Evolutionary conservation across 2,113 vertebrate genomes (phyloP), one percentile per base, ranked within the genome.

Genomic region (Plestiodon gilberti): DNA sequence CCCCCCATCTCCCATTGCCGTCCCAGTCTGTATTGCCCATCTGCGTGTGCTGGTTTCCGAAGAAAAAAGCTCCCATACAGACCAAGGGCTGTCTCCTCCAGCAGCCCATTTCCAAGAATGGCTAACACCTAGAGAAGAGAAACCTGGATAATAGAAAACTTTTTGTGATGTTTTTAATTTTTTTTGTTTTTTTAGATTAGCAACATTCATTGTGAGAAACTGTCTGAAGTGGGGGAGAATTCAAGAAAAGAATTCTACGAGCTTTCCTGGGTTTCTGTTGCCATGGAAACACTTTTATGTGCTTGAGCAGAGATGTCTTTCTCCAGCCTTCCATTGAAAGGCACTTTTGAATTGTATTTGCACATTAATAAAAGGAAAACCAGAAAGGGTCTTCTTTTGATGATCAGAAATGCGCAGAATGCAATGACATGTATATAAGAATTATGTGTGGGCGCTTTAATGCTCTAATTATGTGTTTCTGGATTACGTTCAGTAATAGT

Each of bases 281-380:
- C 90, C 78, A 91, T 89, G 90, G 90, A 94, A 89, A 89, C 67
- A 85, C 43, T 55, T 82, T 87, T 23, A 14, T 1, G 2, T 5
- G 90, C 82, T 84, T 75, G 28, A 30, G 33, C 23, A 78, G 57
- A 69, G 5, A 10, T 0, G 0, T 20, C n/a, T 40, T 62, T 33
- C 23, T 10, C 57, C 80, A 69, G 43, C 40, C 69, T 86, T 62
- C 43, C 84, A 87, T 86, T 82, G 67, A 89, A 85, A 38, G 48
- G 25, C 69, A 78, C 18, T 1, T 77, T 65, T 28, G 0, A 55
- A 4, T 40, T 75, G 40, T 64, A 18, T 25, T 3, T 0, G 40
- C 0, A 2, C 0, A 1, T 52, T 89, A 78, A 62, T 75, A 61
- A 73, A 77, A n/a, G 57, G 85, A 28, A 13, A 65, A 4, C 52